A percentile compares a stretch with the other conserved stretches of the same genome.
These are phyloP conservation scores for Pachycephala philippinensis DNA, from an alignment of 2,113 vertebrate species.

Conservation along the genomic window DNA sequence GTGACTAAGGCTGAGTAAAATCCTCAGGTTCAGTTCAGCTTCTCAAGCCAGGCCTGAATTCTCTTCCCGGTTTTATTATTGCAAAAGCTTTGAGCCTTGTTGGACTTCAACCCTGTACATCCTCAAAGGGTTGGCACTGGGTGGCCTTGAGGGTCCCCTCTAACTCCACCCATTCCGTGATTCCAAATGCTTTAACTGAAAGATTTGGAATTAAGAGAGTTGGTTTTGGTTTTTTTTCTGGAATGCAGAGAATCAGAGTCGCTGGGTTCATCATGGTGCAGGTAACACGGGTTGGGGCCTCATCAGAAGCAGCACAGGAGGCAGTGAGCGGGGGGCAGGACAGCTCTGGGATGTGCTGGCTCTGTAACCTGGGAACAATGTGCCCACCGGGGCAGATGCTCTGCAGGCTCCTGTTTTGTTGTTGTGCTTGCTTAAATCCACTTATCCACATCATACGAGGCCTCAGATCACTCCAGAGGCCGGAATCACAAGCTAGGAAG, in stretches of 20 bases:
- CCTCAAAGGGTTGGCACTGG: background rate
- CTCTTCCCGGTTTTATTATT: background rate
- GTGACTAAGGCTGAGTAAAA: background rate
- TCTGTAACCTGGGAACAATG: background rate
- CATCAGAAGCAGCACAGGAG: background rate
- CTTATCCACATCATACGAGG: rapidly evolving
- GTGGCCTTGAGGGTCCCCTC: background rate
- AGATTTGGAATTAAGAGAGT: background rate
- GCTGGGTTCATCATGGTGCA: rapidly evolving
- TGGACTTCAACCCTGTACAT: background rate
- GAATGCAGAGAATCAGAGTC: background rate
- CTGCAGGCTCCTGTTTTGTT: background rate
- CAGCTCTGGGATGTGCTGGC: background rate
- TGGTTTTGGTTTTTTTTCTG: background rate
- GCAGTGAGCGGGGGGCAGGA: background rate
- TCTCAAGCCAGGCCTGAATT: background rate
- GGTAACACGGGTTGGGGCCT: background rate
- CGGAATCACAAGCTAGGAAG: background rate
- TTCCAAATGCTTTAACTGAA: background rate
- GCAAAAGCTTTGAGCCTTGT: background rate
- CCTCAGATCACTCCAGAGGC: background rate
- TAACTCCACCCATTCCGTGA: no score
- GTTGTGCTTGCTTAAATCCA: background rate
- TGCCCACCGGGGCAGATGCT: background rate
- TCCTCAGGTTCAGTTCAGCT: background rate